Base-by-base conservation (phyloP, 1,140 invertebrate species). In the Megathymus violae region DNA sequence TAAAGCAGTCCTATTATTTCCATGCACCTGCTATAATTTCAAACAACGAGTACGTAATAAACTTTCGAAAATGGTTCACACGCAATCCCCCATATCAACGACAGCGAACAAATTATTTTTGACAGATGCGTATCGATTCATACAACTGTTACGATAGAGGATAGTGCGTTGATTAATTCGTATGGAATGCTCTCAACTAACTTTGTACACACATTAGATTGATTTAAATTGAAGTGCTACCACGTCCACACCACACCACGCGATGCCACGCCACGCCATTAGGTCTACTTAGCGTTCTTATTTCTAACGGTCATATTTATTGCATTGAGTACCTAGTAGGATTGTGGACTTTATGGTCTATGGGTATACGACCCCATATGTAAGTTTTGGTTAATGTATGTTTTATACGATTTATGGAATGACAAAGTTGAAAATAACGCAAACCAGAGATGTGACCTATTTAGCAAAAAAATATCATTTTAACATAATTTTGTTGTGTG, bases 211-310 rank as follows among this genome's bases (percentile, higher is more conserved):
- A 31, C 34, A 38, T 58, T 58, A 36, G 51, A 64, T 64, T 64
- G 36, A 64, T 64, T 48, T 58, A 56, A 64, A 64, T 64, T 64
- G 62, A 40, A 58, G 52, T 46, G 52, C 46, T 19, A 13, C 51
- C 51, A 54, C 51, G 7, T 16, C 16, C 14, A 17, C 27, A 31
- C 22, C 22, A 6, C 3, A 25, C 22, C 22, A 6, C 3, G 51
- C 22, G 44, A 19, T 16, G 11, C 50, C 50, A 52, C 50, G 5
- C 27, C 5, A 10, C 7, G 19, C 11, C n/a, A 40, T 14, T 41
- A 19, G 5, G 17, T 7, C 36, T 38, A 52, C 48, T 48, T 48
- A 22, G 27, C 0, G 17, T 36, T 19, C 44, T 47, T 47, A n/a
- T n/a, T n/a, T n/a, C n/a, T 16, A 31, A 15, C 14, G 1, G n/a